Evolutionary conservation across 1,140 invertebrate genomes (phyloP).

Genomic region (Zaprionus lachaisei): DNA sequence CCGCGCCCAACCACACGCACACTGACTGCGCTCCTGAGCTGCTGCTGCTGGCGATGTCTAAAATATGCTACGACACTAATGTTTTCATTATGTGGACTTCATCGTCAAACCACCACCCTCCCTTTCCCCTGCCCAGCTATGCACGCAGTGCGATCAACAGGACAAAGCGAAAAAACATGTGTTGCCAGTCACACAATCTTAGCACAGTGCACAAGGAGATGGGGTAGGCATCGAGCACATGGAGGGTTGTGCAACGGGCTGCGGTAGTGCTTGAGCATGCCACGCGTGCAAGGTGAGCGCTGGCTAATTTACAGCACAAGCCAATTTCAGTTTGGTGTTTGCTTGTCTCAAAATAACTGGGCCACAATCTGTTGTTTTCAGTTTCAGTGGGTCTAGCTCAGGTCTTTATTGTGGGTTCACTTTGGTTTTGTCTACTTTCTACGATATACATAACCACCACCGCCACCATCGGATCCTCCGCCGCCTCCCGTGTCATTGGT

Average conservation of each 20-base stretch:
- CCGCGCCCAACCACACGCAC: not conserved
- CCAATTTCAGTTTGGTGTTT: constrained; percentile 73
- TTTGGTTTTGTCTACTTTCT: constrained; percentile 31
- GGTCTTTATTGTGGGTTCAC: not conserved
- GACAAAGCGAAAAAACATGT: constrained; percentile 82
- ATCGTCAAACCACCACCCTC: constrained; percentile 17
- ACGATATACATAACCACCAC: constrained; percentile 61
- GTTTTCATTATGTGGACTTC: constrained; percentile 69
- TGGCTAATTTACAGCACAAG: constrained; percentile 35
- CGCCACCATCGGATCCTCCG: constrained; percentile 28
- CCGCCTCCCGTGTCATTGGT: constrained; percentile 84
- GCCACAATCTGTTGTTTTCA: constrained; percentile 26
- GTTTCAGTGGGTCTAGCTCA: not conserved
- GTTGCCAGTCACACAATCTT: constrained; percentile 82
- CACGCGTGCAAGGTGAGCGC: constrained; percentile 7
- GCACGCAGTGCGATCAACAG: constrained; percentile 65
- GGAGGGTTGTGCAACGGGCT: constrained; percentile 11
- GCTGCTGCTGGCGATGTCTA: not conserved
- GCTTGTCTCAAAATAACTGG: constrained; percentile 68
- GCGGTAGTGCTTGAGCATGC: not conserved
- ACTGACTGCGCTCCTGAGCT: constrained; percentile 49
- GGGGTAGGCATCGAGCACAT: not conserved
- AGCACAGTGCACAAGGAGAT: constrained; percentile 10
- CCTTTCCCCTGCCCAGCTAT: constrained; percentile 2
- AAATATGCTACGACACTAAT: constrained; percentile 75